A percentile compares a stretch with the other conserved stretches of the same genome.
Evolutionary conservation across 2,797 vertebrate genomes (phyloP).

Genomic region (Sebastes variabilis): DNA sequence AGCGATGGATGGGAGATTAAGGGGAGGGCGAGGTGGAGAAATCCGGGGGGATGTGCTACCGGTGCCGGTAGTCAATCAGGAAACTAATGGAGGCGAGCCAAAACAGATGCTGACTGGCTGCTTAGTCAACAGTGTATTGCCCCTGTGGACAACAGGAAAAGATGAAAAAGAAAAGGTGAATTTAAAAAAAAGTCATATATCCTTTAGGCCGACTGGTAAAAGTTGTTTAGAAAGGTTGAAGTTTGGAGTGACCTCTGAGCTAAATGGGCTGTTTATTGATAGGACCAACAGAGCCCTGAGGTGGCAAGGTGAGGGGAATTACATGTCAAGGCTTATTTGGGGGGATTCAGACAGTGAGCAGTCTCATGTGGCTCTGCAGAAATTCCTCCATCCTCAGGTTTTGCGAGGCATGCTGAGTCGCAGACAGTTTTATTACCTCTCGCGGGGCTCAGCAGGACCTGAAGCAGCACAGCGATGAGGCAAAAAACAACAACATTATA

Average conservation of each 20-base stretch:
- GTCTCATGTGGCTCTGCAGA: conserved; percentile 49
- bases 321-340: conserved; percentile 72
- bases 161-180: neutral
- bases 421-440: conserved; percentile 50
- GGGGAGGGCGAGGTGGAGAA: conserved; percentile 9
- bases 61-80: conserved; percentile 46
- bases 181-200: conserved; percentile 15
- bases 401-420: conserved; percentile 24
- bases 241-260: conserved; percentile 43
- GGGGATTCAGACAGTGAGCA: conserved; percentile 38
- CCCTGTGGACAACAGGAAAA: neutral
- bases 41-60: conserved; percentile 10
- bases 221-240: conserved; percentile 20
- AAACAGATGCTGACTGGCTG: conserved; percentile 58
- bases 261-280: conserved; percentile 60
- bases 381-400: conserved; percentile 36
- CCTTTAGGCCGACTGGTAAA: conserved; percentile 10
- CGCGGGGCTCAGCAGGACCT: conserved; percentile 24
- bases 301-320: conserved; percentile 66
- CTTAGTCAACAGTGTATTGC: conserved; percentile 35
- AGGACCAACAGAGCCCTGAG: conserved; percentile 46
- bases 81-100: conserved; percentile 59
- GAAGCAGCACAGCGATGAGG: conserved; percentile 5
- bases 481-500: neutral
- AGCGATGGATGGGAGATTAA: conserved; percentile 63